Base-by-base conservation (phyloP, 2,113 vertebrate species). In the Burhinus bistriatus region DNA sequence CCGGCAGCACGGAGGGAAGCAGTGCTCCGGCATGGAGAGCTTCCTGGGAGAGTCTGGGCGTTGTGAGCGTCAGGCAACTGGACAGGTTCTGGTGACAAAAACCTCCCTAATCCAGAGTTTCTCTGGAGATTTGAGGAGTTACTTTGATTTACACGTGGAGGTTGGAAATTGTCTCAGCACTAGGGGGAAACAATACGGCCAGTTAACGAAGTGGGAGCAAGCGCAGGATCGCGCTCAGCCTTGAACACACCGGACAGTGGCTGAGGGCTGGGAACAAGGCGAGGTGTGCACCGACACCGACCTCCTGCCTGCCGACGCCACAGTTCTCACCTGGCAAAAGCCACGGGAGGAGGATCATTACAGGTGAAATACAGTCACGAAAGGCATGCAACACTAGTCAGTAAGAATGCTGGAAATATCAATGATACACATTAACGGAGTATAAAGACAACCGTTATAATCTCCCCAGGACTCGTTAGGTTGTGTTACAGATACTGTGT, bases 401-500 rank as follows among this genome's bases (percentile, higher is more conserved):
- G 2, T 8, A 15, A 5, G 27, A 36, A 42, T 1, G 54, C 27
- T 49, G n/a, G 11, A 69, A 65, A 70, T 6, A 57, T 4, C 45
- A 57, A 6, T 12, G 14, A 9, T 3, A 6, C 3, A 49, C 12
- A 15, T 11, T 5, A 69, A 30, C 20, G 65, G 22, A 23, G n/a
- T 11, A n/a, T 1, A 55, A 21, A 66, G n/a, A 27, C 19, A 51
- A 17, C 9, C 19, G 11, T 4, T 14, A 34, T 3, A 11, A 22
- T 9, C 27, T 15, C 3, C 42, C 25, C 57, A 57, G 32, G 40
- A 30, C 47, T 49, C 6, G 3, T 3, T 9, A 52, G 52, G 12
- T 22, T 9, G 2, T 21, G 54, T 8, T 68, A 21, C 2, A 45
- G 52, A 38, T 4, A 4, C 0, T 27, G 3, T 2, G 8, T 2